Evolutionary conservation across 2,888 invertebrate species (phyloP), one percentile per base, ranked within the genome.

Genomic region (Amblyteles armatorius): DNA sequence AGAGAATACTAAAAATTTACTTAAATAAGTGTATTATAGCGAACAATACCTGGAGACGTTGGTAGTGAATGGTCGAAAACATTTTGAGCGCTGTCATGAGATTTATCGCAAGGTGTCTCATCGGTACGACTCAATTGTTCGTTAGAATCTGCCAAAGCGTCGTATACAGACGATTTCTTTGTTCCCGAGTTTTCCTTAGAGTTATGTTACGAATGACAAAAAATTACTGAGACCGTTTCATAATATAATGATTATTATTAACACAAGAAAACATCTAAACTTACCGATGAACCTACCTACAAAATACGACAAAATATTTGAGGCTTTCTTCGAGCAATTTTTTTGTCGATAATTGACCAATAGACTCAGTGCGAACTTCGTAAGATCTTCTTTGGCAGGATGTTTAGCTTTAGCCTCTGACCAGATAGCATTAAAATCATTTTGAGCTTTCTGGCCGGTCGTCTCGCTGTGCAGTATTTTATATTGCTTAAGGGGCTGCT

Each of bases 201-300:
- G 4, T 29, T 29, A 29, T 29, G 4, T 29, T 29, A 29, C 5
- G 29, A 29, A 29, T 4, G 29, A 29, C 0, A 29, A 29, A 29
- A 29, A 29, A 29, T 29, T 33, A 0, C 33, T 33, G 33, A 33
- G 33, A 33, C 90, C 77, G 92, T 89, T 55, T 90, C 88, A 77
- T 89, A 87, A 50, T 89, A 87, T 26, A 87, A 89, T 90, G 48
- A 88, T 82, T 7, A 91, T 82, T 7, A 91, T 91, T 60, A 93
- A 91, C 6, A 33, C 33, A 33, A 33, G 33, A 33, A 6, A 33
- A 33, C 33, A 33, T 33, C 33, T 33, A 33, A 33, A 33, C 33
- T 33, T 4, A 33, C 33, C 33, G 33, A n/a, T 55, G 33, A 33
- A 71, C 50, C 33, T 52, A 13, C 52, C 52, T 44, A 52, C 11